Percentiles rank a stretch among this genome's conserved stretches.
Conservation (phyloP, 2,888 invertebrate species). For the Taphrorychus bicolor region DNA sequence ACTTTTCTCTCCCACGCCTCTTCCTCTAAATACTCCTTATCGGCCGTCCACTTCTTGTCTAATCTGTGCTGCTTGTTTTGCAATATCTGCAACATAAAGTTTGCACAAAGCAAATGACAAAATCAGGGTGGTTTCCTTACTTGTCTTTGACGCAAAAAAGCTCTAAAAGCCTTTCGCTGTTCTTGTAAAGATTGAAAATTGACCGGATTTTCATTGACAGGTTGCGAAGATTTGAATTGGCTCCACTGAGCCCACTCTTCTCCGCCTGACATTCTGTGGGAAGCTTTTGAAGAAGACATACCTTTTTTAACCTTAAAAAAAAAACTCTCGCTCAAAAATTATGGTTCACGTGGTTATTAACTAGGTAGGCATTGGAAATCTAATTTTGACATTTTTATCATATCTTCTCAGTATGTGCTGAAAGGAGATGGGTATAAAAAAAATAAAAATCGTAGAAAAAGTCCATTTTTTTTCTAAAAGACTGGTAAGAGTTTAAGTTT, state of each 20-base stretch:
- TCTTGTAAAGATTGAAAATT: slow-evolving; percentile 49
- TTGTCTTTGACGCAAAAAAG: slow-evolving; percentile 65
- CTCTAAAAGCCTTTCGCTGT: slow-evolving; percentile 63
- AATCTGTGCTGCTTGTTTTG: slow-evolving; percentile 45
- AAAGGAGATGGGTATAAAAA: too few species aligned
- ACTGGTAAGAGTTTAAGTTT: too few species aligned
- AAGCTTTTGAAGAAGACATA: slow-evolving; percentile 50
- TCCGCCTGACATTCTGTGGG: slow-evolving; percentile 43
- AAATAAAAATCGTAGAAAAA: too few species aligned
- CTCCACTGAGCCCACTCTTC: slow-evolving; percentile 38
- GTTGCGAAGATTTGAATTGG: slow-evolving; percentile 41
- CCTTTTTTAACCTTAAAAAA: slow-evolving; percentile 43
- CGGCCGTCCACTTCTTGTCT: slow-evolving; percentile 49
- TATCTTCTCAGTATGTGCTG: too few species aligned
- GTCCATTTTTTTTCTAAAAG: too few species aligned
- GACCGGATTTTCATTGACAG: slow-evolving; percentile 49
- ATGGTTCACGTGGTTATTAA: too few species aligned
- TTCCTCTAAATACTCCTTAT: slow-evolving; percentile 50
- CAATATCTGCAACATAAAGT: slow-evolving; percentile 44
- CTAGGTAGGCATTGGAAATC: too few species aligned
- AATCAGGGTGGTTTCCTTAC: slow-evolving; percentile 46
- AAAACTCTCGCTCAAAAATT: neutral
- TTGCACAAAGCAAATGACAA: neutral
- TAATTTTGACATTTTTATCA: too few species aligned
- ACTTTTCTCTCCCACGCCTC: slow-evolving; percentile 46